phyloP scores from a whole-genome alignment of 2,888 invertebrate species.

The Lithophane leautieri region DNA sequence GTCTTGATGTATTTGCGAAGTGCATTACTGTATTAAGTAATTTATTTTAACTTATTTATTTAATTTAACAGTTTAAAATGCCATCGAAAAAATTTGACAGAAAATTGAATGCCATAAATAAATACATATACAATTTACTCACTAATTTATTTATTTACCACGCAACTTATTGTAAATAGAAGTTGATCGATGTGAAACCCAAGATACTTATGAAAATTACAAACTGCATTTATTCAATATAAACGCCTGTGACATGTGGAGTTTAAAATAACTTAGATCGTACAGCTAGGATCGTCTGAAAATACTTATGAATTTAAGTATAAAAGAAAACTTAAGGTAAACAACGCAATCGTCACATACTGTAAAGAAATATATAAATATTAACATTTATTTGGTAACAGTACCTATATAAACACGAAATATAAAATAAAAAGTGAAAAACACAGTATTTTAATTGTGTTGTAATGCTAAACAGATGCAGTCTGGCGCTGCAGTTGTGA shows the following conservation, averaged over 20 bases:
- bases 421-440: too few species aligned
- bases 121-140: conserved; percentile 44
- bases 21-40: conserved; percentile 71
- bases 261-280: neutral
- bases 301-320: neutral
- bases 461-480: too few species aligned
- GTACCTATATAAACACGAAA: too few species aligned
- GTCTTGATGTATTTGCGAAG: conserved; percentile 86
- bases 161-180: neutral
- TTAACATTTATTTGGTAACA: too few species aligned
- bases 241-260: neutral
- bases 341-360: neutral
- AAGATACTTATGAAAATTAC: neutral
- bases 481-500: neutral
- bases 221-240: neutral
- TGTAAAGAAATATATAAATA: neutral
- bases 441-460: neutral
- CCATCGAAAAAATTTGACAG: conserved; percentile 36
- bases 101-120: conserved; percentile 58
- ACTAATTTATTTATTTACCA: conserved; percentile 38
- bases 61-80: conserved; percentile 60
- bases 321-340: neutral
- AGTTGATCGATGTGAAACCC: neutral
- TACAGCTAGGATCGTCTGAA: neutral
- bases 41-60: conserved; percentile 70